Evolutionary conservation across 2,797 vertebrate species (phyloP), one percentile per base, ranked within the genome.

Genomic region (Sciaenops ocellatus): DNA sequence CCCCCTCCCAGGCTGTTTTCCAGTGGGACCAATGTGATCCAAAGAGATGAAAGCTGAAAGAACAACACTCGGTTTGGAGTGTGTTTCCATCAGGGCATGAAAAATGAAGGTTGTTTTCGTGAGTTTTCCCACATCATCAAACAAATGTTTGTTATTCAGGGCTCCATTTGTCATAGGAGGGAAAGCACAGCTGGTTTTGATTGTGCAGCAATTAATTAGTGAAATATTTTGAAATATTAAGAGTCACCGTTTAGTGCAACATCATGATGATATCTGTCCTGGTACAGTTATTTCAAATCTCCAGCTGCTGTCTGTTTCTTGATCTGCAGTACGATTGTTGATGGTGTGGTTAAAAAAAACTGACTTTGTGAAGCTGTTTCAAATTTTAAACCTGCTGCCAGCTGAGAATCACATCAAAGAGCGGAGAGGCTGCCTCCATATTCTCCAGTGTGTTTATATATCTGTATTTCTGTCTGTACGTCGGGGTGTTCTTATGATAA

Each of bases 341-440:
- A 47, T 17, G 47, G 18, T 9, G 30, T 20, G 28, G 42, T 1
- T 7, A 8, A 34, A 34, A 51, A 51, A 44, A 3, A 16, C 18
- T 47, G 9, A 46, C 26, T 84, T 69, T 68, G 55, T 56, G 51
- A 77, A 34, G 38, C 66, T 56, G 62, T 57, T 73, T 89, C 55
- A 82, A 78, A 89, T 84, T 79, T 26, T 82, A 52, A 78, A 84
- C 69, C 80, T 26, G 24, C 65, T 83, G 70, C 67, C 79, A 82
- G 71, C 68, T 88, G 80, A 66, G 76, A 67, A 34, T 12, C 24
- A 74, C 86, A 76, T 89, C 84, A 89, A 85, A 87, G 79, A 69
- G 34, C 3, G 60, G 69, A 69, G 65, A 65, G 41, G 66, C 46
- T 70, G 66, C 34, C 8, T 75, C 46, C n/a, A 0, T 71, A 60